Conservation (phyloP, 2,113 vertebrate genomes). For the Paradisaea rubra region DNA sequence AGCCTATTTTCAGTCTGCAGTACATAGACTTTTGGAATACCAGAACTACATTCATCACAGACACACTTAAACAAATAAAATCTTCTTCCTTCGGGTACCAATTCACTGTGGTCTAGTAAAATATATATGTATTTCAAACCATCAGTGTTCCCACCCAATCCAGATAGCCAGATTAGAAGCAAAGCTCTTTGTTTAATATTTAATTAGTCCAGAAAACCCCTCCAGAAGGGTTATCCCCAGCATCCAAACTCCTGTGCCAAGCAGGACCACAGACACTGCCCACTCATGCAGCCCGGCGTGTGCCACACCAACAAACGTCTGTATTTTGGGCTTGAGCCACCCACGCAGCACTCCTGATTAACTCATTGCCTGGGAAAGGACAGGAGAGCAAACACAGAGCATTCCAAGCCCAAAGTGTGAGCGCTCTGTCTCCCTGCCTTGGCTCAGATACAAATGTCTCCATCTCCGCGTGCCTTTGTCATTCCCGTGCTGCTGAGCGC, state of each 20-base stretch:
- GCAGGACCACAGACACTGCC: neutral
- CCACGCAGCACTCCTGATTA: neutral
- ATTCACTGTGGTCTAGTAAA: conserved; percentile 13
- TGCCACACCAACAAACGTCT: neutral
- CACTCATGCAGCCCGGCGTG: neutral
- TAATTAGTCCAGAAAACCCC: neutral
- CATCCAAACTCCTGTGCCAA: neutral
- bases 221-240: too few relatives aligned
- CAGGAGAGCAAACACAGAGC: neutral
- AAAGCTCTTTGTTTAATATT: neutral
- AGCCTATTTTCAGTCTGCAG: conserved; percentile 68
- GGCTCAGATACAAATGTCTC: accelerated
- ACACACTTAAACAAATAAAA: conserved; percentile 65
- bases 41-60: conserved; percentile 56
- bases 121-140: neutral
- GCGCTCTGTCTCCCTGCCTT: neutral
- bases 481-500: accelerated
- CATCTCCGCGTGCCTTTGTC: neutral
- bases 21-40: conserved; percentile 64
- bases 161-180: conserved; percentile 36
- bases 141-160: conserved; percentile 48
- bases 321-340: neutral
- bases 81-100: conserved; percentile 60
- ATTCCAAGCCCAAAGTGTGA: neutral
- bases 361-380: conserved; percentile 16